Evolutionary conservation across 2,797 vertebrate genomes (phyloP), one percentile per base, ranked within the genome.

Genomic region (Microchirus variegatus): DNA sequence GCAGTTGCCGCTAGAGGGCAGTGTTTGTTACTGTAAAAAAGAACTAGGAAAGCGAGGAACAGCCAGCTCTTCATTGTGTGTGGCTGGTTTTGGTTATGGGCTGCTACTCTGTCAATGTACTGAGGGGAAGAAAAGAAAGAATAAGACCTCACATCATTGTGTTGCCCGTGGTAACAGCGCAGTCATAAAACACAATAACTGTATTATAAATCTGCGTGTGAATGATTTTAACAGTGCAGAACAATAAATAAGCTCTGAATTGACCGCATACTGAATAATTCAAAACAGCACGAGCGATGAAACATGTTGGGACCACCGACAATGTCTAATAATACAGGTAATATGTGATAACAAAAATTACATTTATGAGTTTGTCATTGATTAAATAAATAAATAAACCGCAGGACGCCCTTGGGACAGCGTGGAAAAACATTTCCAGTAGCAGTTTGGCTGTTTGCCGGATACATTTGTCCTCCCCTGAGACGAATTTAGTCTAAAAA

Each of bases 361-460:
- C 6, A 6, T 31, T 0, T 31, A 31, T 8, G 7, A 31, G 31
- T 31, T 5, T 31, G 4, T 42, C 6, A 42, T 14, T 42, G 13
- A 42, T 42, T 35, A 60, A 61, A 22, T 44, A 19, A 19, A 59
- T 42, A 15, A 14, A 58, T 11, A 31, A 54, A 53, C 46, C 46
- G 17, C 1, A 9, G 10, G 51, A 48, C 0, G 10, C 85, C 75
- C 63, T 37, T 59, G 85, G 76, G 85, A 87, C 50, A 3, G 53
- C 5, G 11, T 57, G 75, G 62, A 61, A 80, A 84, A 72, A 68
- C 17, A 56, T 53, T 77, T 87, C 64, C 81, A 84, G 82, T 74
- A 78, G 82, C 73, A 66, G 54, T 59, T 76, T 69, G 73, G 82
- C 73, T 68, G 54, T 59, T 76, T 69, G 73, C 5, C 64, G 65